Evolutionary conservation across 1,140 invertebrate genomes (phyloP), one percentile per base, ranked within the genome.

Genomic region (Archegozetes longisetosus): DNA sequence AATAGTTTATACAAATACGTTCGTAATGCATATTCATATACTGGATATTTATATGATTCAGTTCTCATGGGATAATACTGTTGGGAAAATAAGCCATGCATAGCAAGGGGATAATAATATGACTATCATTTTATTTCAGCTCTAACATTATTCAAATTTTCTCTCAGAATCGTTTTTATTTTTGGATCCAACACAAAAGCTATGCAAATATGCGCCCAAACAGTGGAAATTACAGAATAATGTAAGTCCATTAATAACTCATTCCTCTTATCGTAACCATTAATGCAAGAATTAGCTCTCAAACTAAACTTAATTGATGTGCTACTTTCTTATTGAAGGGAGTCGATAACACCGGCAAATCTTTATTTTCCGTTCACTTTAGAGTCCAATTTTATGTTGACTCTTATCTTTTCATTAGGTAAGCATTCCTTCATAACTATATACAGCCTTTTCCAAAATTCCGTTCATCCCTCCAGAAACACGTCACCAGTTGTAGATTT

Each of bases 301-400:
- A 22, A 25, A 13, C 13, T 14, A 61, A 9, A 32, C 52, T 46
- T 59, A 40, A 58, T 54, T 61, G 32, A 12, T 53, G 22, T 20
- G 17, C n/a, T 27, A 20, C 24, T 53, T 20, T 54, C 50, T 52
- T 60, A 29, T 46, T 22, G 29, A 1, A 90, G 87, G 86, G 89
- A 61, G 77, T 90, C 72, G 88, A 91, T 74, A 85, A 82, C 70
- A 85, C 84, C 74, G 88, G 88, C 63, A 82, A 84, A 68, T 88
- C 89, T 50, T 79, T 91, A 25, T 78, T 94, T 66, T 85, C 86
- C 67, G 82, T 97, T 69, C 84, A 92, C 71, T 85, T 95, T 71
- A 81, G 89, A 64, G 86, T 97, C 65, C 86, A 93, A 72, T 95
- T 89, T 74, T 94, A 95, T 75, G 84, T 97, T 62, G 90, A 95